Base-by-base conservation (phyloP, 2,797 vertebrate genomes). In the Hyperoplus lanceolatus region DNA sequence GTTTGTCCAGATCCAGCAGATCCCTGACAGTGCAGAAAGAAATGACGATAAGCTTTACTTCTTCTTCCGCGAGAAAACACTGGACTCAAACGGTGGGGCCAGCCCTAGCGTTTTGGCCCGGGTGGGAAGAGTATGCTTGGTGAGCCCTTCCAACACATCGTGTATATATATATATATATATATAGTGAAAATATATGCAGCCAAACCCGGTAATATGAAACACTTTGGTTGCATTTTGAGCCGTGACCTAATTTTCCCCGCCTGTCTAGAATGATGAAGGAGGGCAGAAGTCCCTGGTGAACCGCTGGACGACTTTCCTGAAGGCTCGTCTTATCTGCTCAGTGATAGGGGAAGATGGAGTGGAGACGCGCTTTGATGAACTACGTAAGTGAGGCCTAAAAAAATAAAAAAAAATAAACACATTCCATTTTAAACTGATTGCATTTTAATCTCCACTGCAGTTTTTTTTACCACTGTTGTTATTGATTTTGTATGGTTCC, bases 221-320 rank as follows among this genome's bases (percentile, higher is more conserved):
- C 45, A 2, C 10, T 21, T 13, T 50, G 42, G 29, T 29, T 49
- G 21, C 8, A 41, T 50, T 41, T 45, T 51, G 63, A 81, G 61
- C 73, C 43, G 3, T 72, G 76, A 73, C 70, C 75, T 78, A 41
- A 71, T 87, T 77, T 63, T 29, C 29, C 3, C 55, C 72, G 49
- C 16, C 68, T 77, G 78, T 74, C 73, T 76, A 99, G 98, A 96
- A 97, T 62, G 98, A 99, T 65, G 96, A 96, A 83, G 98, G 98
- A 8, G 97, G 98, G 0, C 96, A 96, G 87, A 96, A 98, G 67
- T 97, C 96, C 0, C 93, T 99, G 79, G 96, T 96, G 77, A 97
- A 97, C 93, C 98, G 97, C 87, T 99, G 98, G 97, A 98, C 97
- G 9, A 99, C 97, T 0, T 98, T 98, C 92, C 94, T 99, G 75